Evolutionary conservation across 2,797 vertebrate species (phyloP), one percentile per base, ranked within the genome.

Genomic region (Leucoraja ocellata): DNA sequence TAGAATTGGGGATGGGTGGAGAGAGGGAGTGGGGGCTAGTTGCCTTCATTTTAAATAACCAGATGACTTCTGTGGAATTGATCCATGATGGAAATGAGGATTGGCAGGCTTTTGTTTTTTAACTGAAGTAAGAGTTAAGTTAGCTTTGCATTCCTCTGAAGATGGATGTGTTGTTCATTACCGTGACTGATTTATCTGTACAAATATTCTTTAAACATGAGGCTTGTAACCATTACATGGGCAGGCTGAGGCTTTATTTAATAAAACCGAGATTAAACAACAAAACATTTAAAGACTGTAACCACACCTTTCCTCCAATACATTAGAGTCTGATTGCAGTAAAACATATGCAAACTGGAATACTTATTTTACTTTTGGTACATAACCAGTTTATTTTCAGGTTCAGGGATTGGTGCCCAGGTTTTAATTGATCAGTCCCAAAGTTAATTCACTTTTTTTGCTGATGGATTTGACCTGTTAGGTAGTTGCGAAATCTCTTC

Each of bases 281-380:
- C 16, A 46, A 58, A 92, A 14, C 71, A 2, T 32, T 74, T 32
- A 28, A 13, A 5, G 10, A 54, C 81, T 21, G 11, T 46, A 88
- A 88, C 46, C 81, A 78, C 91, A 84, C 93, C 61, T 73, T 93
- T 78, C 80, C 93, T 93, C 18, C 54, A 10, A 7, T 73, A 78
- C 79, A 78, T 81, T 71, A 28, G 71, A 78, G 81, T 28, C n/a
- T 68, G 80, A 54, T 54, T 86, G 54, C 71, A 11, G 88, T 80
- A 46, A 23, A 65, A 68, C 58, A 21, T 18, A 11, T 18, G 6
- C 65, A 91, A 39, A 39, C 18, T 6, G 23, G 9, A 88, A 16
- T 18, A 16, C 78, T 79, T 32, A 39, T 79, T 88, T 83, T 65
- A 2, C 65, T 65, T 65, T 88, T 8, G 28, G 32, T 23, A 1